A percentile compares a stretch with the other conserved stretches of the same genome.
These are phyloP conservation scores for Oryzaephilus surinamensis DNA, from an alignment of 1,140 invertebrate genomes.

Conservation along the genomic window DNA sequence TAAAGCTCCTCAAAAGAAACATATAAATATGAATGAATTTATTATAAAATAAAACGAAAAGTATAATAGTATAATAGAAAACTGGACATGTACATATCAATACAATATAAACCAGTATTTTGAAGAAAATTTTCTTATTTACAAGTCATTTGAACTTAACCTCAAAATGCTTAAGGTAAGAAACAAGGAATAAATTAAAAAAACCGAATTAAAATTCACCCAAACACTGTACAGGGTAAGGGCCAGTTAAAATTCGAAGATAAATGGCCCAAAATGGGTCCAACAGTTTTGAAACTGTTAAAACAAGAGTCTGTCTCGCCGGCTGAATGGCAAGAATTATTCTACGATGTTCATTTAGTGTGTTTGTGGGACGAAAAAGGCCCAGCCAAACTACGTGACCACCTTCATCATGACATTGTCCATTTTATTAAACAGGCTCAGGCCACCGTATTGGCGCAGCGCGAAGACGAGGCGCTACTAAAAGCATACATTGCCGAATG, in stretches of 20 bases:
- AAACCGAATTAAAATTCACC: not conserved
- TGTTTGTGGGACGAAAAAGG: slow-evolving; percentile 96
- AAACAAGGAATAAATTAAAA: not conserved
- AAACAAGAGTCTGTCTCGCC: slow-evolving; percentile 89
- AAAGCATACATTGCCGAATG: slow-evolving; percentile 95
- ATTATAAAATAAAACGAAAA: no score
- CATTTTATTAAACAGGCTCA: slow-evolving; percentile 93
- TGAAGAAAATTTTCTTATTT: no score
- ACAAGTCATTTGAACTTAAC: no score
- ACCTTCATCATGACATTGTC: slow-evolving; percentile 85
- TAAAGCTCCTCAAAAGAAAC: no score
- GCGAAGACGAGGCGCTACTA: slow-evolving; percentile 88
- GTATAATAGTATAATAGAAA: no score
- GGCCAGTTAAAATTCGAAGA: slow-evolving; percentile 76
- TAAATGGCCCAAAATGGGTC: slow-evolving; percentile 90
- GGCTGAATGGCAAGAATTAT: slow-evolving; percentile 94
- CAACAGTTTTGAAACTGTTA: slow-evolving; percentile 83
- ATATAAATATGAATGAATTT: no score
- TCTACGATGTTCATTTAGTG: slow-evolving; percentile 89
- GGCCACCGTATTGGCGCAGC: slow-evolving; percentile 73
- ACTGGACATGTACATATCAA: no score
- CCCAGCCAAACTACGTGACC: slow-evolving; percentile 73
- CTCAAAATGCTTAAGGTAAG: slow-evolving; percentile 26
- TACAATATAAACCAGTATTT: no score
- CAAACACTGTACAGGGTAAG: slow-evolving; percentile 41